Conservation (phyloP, 2,113 vertebrate species). For the Quiscalus mexicanus region DNA sequence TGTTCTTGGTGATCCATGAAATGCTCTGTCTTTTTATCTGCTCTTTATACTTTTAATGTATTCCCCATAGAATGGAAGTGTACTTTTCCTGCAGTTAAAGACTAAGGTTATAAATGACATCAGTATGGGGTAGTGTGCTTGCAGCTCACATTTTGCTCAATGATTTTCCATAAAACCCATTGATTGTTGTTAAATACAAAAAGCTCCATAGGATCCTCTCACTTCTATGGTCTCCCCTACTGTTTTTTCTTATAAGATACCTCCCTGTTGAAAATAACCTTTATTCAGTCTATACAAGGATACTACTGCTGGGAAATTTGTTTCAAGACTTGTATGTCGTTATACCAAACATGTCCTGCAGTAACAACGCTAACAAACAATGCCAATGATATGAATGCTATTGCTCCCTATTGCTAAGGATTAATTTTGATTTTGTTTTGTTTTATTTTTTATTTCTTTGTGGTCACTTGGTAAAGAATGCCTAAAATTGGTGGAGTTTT, state of each 20-base stretch:
- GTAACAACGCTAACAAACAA: constrained; percentile 64
- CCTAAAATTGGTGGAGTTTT: constrained; percentile 28
- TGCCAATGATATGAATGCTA: constrained; percentile 61
- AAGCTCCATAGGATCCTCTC: constrained; percentile 85
- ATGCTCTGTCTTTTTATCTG: constrained; percentile 91
- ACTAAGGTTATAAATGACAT: constrained; percentile 92
- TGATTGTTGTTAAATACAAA: constrained; percentile 89
- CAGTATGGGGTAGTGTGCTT: constrained; percentile 85
- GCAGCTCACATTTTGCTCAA: constrained; percentile 84
- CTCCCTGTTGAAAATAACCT: constrained; percentile 88
- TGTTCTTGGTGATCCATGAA: constrained; percentile 96
- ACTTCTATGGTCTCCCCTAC: constrained; percentile 83
- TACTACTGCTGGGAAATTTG: constrained; percentile 83
- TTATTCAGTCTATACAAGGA: constrained; percentile 87
- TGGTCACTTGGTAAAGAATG: constrained; percentile 30
- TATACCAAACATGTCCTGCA: constrained; percentile 71
- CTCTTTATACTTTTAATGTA: constrained; percentile 96
- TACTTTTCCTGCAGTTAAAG: constrained; percentile 90
- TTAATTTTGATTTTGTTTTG: constrained; percentile 36
- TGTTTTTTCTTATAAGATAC: constrained; percentile 87
- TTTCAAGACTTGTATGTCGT: constrained; percentile 79
- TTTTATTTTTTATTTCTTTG: neutral
- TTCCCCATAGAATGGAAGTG: constrained; percentile 86
- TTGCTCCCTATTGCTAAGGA: constrained; percentile 35
- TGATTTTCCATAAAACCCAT: constrained; percentile 89